Conservation (phyloP, 2,797 vertebrate species). For the Peromyscus aztecus region DNA sequence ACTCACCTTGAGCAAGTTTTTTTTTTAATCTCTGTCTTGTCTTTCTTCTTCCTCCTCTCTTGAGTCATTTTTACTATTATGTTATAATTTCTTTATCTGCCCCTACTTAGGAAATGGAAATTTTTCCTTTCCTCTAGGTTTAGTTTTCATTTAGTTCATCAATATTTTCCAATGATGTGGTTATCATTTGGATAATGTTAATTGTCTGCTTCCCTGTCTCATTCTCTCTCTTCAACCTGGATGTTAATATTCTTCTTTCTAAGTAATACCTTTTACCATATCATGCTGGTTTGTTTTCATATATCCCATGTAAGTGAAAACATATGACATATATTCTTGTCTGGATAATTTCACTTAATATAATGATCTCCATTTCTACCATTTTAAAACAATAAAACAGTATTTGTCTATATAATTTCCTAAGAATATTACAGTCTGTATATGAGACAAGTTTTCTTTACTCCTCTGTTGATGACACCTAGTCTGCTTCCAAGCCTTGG, state of each 20-base stretch:
- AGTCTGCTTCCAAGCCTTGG: not conserved
- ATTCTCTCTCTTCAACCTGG: not conserved
- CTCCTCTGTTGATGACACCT: not conserved
- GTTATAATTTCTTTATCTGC: not conserved
- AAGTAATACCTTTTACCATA: not conserved
- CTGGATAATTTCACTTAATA: not conserved
- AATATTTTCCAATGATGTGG: not conserved
- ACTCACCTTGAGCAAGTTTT: not conserved
- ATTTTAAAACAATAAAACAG: not conserved
- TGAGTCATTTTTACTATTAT: not conserved
- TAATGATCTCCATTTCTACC: too few relatives aligned
- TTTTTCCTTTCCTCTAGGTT: not conserved
- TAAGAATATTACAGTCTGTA: too few relatives aligned
- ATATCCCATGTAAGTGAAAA: not conserved
- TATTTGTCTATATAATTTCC: not conserved
- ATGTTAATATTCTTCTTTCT: not conserved
- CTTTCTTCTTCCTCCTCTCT: not conserved
- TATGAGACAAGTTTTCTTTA: not conserved
- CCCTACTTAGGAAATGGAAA: not conserved
- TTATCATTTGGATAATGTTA: not conserved
- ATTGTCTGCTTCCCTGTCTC: not conserved
- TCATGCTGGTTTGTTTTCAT: not conserved
- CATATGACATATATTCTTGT: not conserved
- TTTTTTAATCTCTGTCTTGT: too few relatives aligned
- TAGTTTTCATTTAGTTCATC: not conserved